Percentiles rank a stretch among this genome's conserved stretches.
phyloP scores from a whole-genome alignment of 2,888 invertebrate species.

The Azorinus chamasolen region DNA sequence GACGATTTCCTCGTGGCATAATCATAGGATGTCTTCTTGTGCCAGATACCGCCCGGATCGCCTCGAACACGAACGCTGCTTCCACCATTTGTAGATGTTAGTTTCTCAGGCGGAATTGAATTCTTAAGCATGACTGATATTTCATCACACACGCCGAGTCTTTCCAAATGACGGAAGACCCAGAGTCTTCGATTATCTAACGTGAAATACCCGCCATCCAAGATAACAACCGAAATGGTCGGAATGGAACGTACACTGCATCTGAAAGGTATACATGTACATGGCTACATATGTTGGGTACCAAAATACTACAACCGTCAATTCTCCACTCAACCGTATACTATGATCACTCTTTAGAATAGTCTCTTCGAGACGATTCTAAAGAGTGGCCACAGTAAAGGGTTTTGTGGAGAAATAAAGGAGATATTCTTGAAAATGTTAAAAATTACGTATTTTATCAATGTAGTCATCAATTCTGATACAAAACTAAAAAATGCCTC shows the following conservation, averaged over 20 bases:
- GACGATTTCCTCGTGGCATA: too few relatives aligned
- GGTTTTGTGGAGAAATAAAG: too few relatives aligned
- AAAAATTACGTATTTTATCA: too few relatives aligned
- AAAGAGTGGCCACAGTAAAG: too few relatives aligned
- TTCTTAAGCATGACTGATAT: constrained; percentile 10
- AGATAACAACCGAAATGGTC: constrained; percentile 21
- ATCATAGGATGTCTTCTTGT: neutral
- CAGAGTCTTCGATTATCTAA: constrained; percentile 41
- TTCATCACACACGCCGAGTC: constrained; percentile 28
- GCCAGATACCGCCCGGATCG: constrained; percentile 27
- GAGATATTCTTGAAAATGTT: too few relatives aligned
- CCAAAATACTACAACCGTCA: too few relatives aligned
- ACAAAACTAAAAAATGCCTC: too few relatives aligned
- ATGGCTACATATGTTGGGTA: too few relatives aligned
- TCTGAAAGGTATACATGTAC: constrained; percentile 10
- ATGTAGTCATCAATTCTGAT: too few relatives aligned
- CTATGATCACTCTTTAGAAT: too few relatives aligned
- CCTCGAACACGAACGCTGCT: constrained; percentile 20
- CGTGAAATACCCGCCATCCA: constrained; percentile 27
- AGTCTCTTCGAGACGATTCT: too few relatives aligned
- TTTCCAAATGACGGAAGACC: constrained; percentile 40
- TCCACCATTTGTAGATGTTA: constrained; percentile 38
- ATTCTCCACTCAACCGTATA: too few relatives aligned
- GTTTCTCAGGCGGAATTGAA: constrained; percentile 34
- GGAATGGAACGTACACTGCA: constrained; percentile 26